These are phyloP conservation scores for Thymelicus lineola DNA, from an alignment of 2,888 invertebrate genomes.

Conservation along the genomic window DNA sequence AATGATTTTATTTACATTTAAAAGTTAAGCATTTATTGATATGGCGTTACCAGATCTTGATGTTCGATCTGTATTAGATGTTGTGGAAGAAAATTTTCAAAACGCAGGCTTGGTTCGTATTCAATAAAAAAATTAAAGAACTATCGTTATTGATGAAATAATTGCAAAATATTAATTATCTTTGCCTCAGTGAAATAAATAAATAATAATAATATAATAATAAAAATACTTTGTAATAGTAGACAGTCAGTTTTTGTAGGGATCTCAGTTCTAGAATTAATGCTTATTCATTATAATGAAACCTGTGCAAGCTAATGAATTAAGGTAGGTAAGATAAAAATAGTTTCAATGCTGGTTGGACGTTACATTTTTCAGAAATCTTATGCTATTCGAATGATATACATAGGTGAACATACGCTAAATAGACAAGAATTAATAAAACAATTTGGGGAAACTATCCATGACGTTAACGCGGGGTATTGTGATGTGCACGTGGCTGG, in stretches of 20 bases:
- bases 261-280: no score
- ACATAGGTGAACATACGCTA: conserved; percentile 73
- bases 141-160: no score
- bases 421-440: conserved; percentile 63
- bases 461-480: conserved; percentile 67
- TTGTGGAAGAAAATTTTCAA: conserved; percentile 75
- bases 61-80: conserved; percentile 61
- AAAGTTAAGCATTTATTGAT: background rate
- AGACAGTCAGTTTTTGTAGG: no score
- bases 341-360: no score
- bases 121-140: no score
- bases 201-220: no score
- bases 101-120: conserved; percentile 64
- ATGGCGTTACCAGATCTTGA: conserved; percentile 66
- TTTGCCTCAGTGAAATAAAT: no score
- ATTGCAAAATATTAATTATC: no score
- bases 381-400: conserved; percentile 76
- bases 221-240: no score
- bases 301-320: no score
- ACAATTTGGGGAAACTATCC: conserved; percentile 60
- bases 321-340: background rate
- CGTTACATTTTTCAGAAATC: conserved; percentile 68
- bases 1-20: background rate
- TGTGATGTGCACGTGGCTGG: conserved; percentile 76
- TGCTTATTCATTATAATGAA: no score